Evolutionary conservation across 2,888 invertebrate genomes (phyloP).

Genomic region (Thereva unica): DNA sequence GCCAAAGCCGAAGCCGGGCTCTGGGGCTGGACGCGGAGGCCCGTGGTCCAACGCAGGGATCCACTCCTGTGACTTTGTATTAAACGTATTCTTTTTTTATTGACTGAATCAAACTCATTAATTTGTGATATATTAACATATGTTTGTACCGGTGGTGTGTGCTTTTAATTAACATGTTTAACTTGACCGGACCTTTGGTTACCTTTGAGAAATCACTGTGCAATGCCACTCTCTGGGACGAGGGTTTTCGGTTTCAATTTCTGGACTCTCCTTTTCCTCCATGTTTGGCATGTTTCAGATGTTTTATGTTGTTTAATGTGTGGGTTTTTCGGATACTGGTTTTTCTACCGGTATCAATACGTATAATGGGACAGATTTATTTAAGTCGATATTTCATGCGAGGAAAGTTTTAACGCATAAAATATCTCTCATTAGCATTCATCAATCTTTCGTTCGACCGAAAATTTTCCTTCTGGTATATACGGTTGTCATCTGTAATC

Average conservation of each 20-base stretch:
- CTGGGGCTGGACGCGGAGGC: neutral
- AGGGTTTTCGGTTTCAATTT: slow-evolving; percentile 1
- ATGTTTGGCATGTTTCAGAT: neutral
- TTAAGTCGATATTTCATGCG: slow-evolving; percentile 3
- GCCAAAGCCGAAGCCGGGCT: slow-evolving; percentile 8
- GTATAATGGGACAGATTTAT: slow-evolving; percentile 6
- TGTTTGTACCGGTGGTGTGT: slow-evolving; percentile 30
- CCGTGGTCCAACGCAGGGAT: slow-evolving; percentile 21
- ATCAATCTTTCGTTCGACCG: slow-evolving; percentile 24
- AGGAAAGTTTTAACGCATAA: slow-evolving; percentile 8
- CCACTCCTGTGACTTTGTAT: slow-evolving; percentile 21
- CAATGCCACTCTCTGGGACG: slow-evolving; percentile 10
- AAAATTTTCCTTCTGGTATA: neutral
- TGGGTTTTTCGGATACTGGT: slow-evolving; percentile 8
- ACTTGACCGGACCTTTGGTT: slow-evolving; percentile 18
- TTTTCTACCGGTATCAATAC: neutral
- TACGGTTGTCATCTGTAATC: neutral
- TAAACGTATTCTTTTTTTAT: slow-evolving; percentile 25
- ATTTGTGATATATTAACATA: slow-evolving; percentile 39
- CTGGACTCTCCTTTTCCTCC: slow-evolving; percentile 2
- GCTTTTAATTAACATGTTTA: slow-evolving; percentile 34
- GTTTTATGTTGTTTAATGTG: slow-evolving; percentile 11
- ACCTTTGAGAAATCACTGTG: slow-evolving; percentile 22
- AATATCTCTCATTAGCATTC: slow-evolving; percentile 24
- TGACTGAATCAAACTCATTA: slow-evolving; percentile 40